Base-by-base conservation (phyloP, 1,140 invertebrate genomes). In the Drosophila insularis region DNA sequence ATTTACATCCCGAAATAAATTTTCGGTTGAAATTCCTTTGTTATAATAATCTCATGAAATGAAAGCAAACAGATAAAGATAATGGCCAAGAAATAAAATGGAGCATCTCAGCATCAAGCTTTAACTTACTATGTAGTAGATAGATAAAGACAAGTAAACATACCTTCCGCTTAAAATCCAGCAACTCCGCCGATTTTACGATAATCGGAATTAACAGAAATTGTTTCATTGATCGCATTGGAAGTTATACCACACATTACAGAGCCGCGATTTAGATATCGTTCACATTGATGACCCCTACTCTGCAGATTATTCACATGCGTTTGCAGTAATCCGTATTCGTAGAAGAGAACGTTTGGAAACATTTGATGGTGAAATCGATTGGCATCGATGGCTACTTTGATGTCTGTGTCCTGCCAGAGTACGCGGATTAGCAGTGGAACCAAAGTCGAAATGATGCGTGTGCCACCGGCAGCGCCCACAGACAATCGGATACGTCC, bases 361-460 rank as follows among this genome's bases (percentile, higher is more conserved):
- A 95, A 93, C 4, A 99, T 93, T 90, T 99, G 98, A 92, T 99
- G 98, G 93, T 99, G 98, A 46, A 99, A 93, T 71, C 98, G 94
- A 4, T 95, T 94, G 0, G 94, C 93, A 92, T 98, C 96, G 8
- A 99, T 94, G 0, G 98, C 96, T 73, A 96, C 92, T 81, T 97
- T 96, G 0, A 99, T 93, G 63, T 94, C 92, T 21, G 95, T 92
- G 0, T 93, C 93, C 89, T 98, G 94, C 94, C 96, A 95, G 0
- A 98, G 91, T 66, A 95, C 93, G 31, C 96, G 94, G 4, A 96
- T 92, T 13, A 96, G 92, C 0, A 96, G 94, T 94, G 97, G 87
- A 21, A 93, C 95, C 2, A 97, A 94, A 19, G 97, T 94, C 2
- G 97, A 96, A 0, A 95, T 97, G 60, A 99, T 99, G 91, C 96